These are phyloP conservation scores for Acanthacorydalis orientalis DNA, from an alignment of 2,888 invertebrate genomes.

Conservation along the genomic window DNA sequence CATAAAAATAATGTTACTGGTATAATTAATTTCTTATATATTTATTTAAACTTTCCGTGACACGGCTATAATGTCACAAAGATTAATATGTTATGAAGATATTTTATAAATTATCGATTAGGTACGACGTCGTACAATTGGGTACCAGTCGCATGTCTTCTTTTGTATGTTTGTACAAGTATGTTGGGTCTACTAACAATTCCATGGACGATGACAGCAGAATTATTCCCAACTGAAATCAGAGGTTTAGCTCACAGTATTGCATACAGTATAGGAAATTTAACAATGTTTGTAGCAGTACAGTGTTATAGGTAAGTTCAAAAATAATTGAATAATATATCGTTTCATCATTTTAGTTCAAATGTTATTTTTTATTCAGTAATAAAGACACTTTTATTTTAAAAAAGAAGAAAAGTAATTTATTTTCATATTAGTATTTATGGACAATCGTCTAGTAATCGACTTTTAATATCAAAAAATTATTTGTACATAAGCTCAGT, in stretches of 20 bases:
- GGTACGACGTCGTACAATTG: conserved; percentile 21
- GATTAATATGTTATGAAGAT: neutral
- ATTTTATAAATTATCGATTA: conserved; percentile 8
- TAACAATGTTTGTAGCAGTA: conserved; percentile 38
- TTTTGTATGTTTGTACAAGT: conserved; percentile 37
- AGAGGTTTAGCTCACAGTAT: conserved; percentile 40
- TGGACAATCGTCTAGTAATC: too few species aligned
- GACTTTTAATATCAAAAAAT: too few species aligned
- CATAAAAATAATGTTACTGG: neutral
- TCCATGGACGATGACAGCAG: conserved; percentile 49
- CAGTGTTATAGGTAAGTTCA: conserved; percentile 30
- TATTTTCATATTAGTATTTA: too few species aligned
- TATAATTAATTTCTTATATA: neutral
- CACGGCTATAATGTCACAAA: neutral
- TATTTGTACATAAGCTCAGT: too few species aligned
- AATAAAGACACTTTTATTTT: too few species aligned
- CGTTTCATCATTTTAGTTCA: too few species aligned
- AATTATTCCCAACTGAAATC: conserved; percentile 41
- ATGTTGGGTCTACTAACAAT: conserved; percentile 42
- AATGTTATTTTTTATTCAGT: too few species aligned
- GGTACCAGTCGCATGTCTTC: conserved; percentile 32
- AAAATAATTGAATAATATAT: too few species aligned
- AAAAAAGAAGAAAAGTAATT: too few species aligned
- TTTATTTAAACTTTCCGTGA: neutral
- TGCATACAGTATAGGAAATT: conserved; percentile 35